Conservation (phyloP, 53 echinoderm and acorn worm genomes). For the Arbacia lixula region DNA sequence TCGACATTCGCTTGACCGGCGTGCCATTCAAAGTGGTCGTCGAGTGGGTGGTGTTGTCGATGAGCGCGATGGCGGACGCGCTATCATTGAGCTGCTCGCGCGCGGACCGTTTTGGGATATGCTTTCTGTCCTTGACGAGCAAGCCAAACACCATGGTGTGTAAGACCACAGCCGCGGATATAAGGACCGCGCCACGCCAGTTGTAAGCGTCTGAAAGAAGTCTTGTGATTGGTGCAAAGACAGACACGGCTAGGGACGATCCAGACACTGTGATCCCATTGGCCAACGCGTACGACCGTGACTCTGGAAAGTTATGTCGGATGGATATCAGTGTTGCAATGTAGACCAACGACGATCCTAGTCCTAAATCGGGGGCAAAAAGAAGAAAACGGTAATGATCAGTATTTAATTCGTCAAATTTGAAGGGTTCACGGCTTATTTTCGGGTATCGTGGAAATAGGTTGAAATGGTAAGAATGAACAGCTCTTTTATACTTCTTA, state of each 20-base stretch:
- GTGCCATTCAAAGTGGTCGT: conserved; percentile 6
- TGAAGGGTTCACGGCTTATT: too few relatives aligned
- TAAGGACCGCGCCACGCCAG: conserved; percentile 40
- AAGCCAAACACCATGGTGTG: conserved; percentile 48
- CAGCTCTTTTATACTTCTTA: too few relatives aligned
- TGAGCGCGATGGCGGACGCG: conserved; percentile 39
- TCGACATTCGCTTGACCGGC: neutral
- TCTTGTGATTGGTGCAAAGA: conserved; percentile 48
- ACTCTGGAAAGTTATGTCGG: conserved; percentile 28
- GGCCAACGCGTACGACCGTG: conserved; percentile 37
- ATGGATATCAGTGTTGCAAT: conserved; percentile 40
- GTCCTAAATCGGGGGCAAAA: conserved; percentile 11
- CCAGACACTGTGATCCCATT: conserved; percentile 54
- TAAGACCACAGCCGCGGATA: conserved; percentile 32
- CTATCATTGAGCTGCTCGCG: neutral
- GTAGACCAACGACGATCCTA: conserved; percentile 45
- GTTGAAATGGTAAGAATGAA: too few relatives aligned
- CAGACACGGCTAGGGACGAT: conserved; percentile 42
- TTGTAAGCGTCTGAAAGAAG: conserved; percentile 35
- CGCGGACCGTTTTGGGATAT: neutral
- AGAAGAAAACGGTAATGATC: neutral
- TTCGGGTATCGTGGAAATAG: too few relatives aligned
- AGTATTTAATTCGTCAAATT: neutral
- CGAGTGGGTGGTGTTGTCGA: conserved; percentile 10
- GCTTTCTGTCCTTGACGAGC: conserved; percentile 21